Conservation (phyloP, 2,113 vertebrate species). For the Mobula birostris region DNA sequence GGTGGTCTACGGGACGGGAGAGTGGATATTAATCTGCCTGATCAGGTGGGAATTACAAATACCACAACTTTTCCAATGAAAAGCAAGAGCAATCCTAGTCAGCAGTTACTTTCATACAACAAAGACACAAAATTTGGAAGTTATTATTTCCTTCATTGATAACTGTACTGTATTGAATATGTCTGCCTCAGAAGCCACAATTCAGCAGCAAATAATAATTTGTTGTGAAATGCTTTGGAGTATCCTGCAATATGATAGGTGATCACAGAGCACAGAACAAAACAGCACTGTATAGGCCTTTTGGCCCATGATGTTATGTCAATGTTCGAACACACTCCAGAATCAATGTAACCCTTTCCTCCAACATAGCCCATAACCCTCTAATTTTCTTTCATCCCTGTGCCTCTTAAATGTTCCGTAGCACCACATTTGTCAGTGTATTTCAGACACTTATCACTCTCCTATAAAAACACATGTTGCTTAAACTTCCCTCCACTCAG, state of each 20-base stretch:
- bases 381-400: too few relatives aligned
- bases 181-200: not conserved
- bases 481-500: too few relatives aligned
- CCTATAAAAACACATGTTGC: too few relatives aligned
- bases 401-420: too few relatives aligned
- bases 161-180: not conserved
- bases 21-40: not conserved
- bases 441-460: too few relatives aligned
- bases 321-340: too few relatives aligned
- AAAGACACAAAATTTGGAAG: not conserved
- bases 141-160: not conserved
- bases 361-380: too few relatives aligned
- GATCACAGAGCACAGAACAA: not conserved
- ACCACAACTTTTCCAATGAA: not conserved
- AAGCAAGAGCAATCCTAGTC: not conserved
- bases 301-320: too few relatives aligned
- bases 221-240: not conserved
- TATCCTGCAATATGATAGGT: not conserved
- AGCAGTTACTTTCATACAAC: not conserved
- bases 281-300: too few relatives aligned
- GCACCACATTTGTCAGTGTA: too few relatives aligned
- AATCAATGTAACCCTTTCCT: too few relatives aligned
- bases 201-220: not conserved
- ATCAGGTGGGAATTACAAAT: not conserved
- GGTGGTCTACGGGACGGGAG: not conserved